phyloP scores from a whole-genome alignment of 2,797 vertebrate species.

The Hippoglossus hippoglossus region DNA sequence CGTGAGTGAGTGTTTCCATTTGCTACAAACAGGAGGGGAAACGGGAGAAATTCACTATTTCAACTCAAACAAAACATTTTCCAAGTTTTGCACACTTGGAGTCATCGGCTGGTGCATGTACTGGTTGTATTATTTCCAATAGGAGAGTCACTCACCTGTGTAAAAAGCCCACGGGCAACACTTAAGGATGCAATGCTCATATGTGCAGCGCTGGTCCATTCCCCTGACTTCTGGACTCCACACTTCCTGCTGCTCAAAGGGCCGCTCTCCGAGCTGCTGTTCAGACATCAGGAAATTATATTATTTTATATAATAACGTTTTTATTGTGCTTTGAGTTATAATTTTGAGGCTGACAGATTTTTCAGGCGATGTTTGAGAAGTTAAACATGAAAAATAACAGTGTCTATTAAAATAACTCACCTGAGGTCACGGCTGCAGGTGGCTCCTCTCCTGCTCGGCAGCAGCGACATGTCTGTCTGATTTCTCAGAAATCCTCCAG shows the following conservation, averaged over 20 bases:
- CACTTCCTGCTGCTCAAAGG: constrained; percentile 42
- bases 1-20: constrained; percentile 88
- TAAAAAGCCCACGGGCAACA: constrained; percentile 61
- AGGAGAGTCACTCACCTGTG: constrained; percentile 66
- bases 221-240: constrained; percentile 45
- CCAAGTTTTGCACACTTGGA: not conserved
- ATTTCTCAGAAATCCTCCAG: constrained; percentile 62
- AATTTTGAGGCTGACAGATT: not conserved
- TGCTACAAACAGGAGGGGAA: constrained; percentile 35
- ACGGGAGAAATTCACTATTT: not conserved
- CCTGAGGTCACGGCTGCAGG: constrained; percentile 70
- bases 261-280: constrained; percentile 61
- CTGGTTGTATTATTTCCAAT: not conserved
- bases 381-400: too few relatives aligned
- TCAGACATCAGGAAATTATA: not conserved
- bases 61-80: not conserved
- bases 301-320: not conserved
- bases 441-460: constrained; percentile 60
- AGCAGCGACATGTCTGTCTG: constrained; percentile 71
- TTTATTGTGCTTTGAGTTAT: too few relatives aligned
- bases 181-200: constrained; percentile 58
- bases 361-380: too few relatives aligned
- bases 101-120: not conserved
- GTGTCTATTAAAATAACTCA: constrained; percentile 34
- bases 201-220: constrained; percentile 45